These are phyloP conservation scores for Sussaba pulchella DNA, from an alignment of 2,888 invertebrate genomes.

Conservation along the genomic window DNA sequence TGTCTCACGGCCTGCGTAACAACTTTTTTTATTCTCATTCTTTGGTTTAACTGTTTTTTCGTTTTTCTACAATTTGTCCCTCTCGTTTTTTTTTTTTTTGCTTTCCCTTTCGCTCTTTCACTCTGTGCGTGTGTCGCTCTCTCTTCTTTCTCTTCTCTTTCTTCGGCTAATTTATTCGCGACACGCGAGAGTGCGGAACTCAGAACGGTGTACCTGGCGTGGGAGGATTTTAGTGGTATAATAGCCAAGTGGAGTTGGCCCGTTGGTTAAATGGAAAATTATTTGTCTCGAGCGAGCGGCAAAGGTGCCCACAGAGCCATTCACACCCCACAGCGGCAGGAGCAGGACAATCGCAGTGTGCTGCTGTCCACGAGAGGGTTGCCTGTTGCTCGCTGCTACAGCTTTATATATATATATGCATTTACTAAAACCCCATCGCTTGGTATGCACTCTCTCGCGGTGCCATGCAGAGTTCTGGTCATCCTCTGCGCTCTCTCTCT, in stretches of 20 bases:
- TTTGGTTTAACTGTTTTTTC: background rate
- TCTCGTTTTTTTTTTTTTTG: conserved; percentile 14
- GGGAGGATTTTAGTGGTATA: conserved; percentile 18
- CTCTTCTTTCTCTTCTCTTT: background rate
- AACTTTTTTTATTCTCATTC: conserved; percentile 18
- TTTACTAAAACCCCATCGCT: conserved; percentile 8
- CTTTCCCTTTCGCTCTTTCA: background rate
- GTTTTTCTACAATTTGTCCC: background rate
- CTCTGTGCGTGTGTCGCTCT: no score
- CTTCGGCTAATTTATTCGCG: conserved; percentile 55
- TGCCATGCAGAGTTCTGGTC: conserved; percentile 5
- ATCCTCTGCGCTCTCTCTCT: no score
- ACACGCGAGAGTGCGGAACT: conserved; percentile 31
- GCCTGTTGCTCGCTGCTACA: conserved; percentile 62
- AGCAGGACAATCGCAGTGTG: conserved; percentile 30
- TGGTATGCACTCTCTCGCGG: conserved; percentile 30
- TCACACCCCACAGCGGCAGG: background rate
- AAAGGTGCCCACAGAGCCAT: background rate
- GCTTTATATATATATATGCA: conserved; percentile 27
- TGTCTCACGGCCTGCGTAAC: conserved; percentile 33
- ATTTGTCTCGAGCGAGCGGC: conserved; percentile 35
- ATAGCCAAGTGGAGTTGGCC: conserved; percentile 14
- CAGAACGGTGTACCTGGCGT: conserved; percentile 12
- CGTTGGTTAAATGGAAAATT: conserved; percentile 52
- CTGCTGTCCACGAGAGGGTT: conserved; percentile 56